Evolutionary conservation across 2,797 vertebrate genomes (phyloP), one percentile per base, ranked within the genome.

Genomic region (Ibycter americanus): DNA sequence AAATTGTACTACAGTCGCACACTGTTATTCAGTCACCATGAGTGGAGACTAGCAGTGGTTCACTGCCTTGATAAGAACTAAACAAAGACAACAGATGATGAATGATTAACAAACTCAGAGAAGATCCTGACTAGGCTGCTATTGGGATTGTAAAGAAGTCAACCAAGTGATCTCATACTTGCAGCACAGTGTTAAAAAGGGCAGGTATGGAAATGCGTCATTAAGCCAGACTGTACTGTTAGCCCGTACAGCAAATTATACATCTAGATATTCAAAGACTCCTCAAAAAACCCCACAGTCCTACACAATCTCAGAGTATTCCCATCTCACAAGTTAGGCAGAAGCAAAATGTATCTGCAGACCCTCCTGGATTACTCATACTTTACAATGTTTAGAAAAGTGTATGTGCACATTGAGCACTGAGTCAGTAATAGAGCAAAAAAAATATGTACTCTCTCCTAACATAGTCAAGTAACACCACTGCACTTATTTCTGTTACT

Each of bases 81-180:
- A 76, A 79, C 25, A 12, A 93, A 85, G 52, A 63, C 31, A 66
- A 79, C 17, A 88, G 25, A 44, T 20, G 22, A 91, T 6, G 15
- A 94, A 55, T 18, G 9, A 71, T 87, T 66, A 84, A 47, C 25
- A 54, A 87, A 88, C 36, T 32, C 42, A 40, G 81, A 72, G 36
- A 90, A 71, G 42, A 84, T 85, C 38, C 31, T 0, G 0, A 83
- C 12, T 49, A 63, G 40, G 38, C 20, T 0, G 0, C 55, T 73
- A 22, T 0, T 58, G 59, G 36, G 18, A 79, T 34, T 46, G 46
- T 21, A 61, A 92, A 76, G 34, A 76, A 34, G 34, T 76, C 38
- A 65, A 79, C 9, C 1, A 3, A 56, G 29, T 1, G 5, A 78
- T 67, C 32, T 68, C 46, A 26, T 27, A 52, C 19, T 42, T 42